phyloP scores from a whole-genome alignment of 2,888 invertebrate species.

The Rhogogaster chlorosoma region DNA sequence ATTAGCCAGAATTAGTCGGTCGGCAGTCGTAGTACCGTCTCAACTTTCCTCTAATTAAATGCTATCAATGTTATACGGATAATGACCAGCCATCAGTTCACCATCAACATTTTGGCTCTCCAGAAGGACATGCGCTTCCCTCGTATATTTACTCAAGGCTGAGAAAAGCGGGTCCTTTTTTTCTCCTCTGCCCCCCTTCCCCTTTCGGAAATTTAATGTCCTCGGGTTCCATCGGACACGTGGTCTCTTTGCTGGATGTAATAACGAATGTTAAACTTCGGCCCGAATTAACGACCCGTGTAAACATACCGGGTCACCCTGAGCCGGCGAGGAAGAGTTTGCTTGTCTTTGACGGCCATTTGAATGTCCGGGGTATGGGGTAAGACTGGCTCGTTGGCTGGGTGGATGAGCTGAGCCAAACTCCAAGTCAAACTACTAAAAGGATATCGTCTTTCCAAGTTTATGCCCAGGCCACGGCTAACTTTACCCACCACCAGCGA shows the following conservation, averaged over 20 bases:
- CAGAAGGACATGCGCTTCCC: not conserved
- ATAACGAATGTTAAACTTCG: slow-evolving; percentile 47
- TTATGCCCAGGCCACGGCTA: slow-evolving; percentile 53
- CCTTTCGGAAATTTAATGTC: not conserved
- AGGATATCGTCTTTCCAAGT: slow-evolving; percentile 64
- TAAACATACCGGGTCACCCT: slow-evolving; percentile 58
- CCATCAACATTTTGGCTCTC: not conserved
- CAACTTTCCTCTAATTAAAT: slow-evolving; percentile 68
- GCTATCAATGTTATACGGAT: slow-evolving; percentile 65
- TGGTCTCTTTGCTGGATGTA: slow-evolving; percentile 44
- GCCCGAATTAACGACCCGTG: slow-evolving; percentile 60
- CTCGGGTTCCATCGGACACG: not conserved
- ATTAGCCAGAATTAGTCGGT: slow-evolving; percentile 73
- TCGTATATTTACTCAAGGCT: no score
- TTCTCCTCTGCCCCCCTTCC: not conserved
- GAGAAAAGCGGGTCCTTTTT: not conserved
- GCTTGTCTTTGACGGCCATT: slow-evolving; percentile 62
- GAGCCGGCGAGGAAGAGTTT: slow-evolving; percentile 55
- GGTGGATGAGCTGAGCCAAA: slow-evolving; percentile 49
- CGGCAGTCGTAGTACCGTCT: slow-evolving; percentile 58
- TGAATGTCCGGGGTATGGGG: slow-evolving; percentile 60
- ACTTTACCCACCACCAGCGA: slow-evolving; percentile 9
- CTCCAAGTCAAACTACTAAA: slow-evolving; percentile 63
- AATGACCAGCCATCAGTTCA: slow-evolving; percentile 4
- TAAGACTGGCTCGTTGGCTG: slow-evolving; percentile 6